Evolutionary conservation across 2,888 invertebrate species (phyloP).

Genomic region (Trichopoda pennipes): DNA sequence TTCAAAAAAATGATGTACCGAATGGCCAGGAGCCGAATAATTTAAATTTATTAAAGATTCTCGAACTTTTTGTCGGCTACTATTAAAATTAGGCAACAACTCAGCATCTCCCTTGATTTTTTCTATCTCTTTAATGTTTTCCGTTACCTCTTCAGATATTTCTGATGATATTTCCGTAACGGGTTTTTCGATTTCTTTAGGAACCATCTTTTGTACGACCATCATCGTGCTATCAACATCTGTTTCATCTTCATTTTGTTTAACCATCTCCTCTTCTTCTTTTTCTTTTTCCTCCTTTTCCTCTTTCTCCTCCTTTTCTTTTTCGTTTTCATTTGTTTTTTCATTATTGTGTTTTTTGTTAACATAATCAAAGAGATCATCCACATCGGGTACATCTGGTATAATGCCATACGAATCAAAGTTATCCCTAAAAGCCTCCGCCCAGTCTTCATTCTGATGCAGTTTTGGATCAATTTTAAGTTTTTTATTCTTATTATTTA

Average conservation of each 20-base stretch:
- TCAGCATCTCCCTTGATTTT: conserved; percentile 80
- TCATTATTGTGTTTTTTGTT: conserved; percentile 72
- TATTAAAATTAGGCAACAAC: conserved; percentile 73
- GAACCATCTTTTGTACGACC: conserved; percentile 18
- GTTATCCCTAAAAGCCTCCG: conserved; percentile 78
- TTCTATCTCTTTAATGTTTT: conserved; percentile 70
- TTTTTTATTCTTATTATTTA: conserved; percentile 72
- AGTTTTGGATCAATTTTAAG: conserved; percentile 77
- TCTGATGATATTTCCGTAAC: conserved; percentile 63
- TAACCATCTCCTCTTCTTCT: too few relatives aligned
- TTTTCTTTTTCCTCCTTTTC: conserved; percentile 20
- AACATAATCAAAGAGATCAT: conserved; percentile 78
- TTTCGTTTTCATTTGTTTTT: conserved; percentile 24
- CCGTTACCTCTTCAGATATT: conserved; percentile 48
- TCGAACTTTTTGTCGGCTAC: conserved; percentile 69
- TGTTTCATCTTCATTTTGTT: conserved; percentile 33
- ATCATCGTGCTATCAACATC: conserved; percentile 29
- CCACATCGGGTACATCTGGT: conserved; percentile 79
- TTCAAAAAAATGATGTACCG: conserved; percentile 74
- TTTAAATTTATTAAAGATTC: conserved; percentile 75
- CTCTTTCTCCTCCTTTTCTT: conserved; percentile 53
- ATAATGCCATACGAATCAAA: conserved; percentile 78
- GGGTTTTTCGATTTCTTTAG: conserved; percentile 63
- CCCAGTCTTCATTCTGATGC: conserved; percentile 78
- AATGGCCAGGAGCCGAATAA: conserved; percentile 75